These are phyloP conservation scores for Lypha dubia DNA, from an alignment of 2,888 invertebrate genomes.

Conservation along the genomic window DNA sequence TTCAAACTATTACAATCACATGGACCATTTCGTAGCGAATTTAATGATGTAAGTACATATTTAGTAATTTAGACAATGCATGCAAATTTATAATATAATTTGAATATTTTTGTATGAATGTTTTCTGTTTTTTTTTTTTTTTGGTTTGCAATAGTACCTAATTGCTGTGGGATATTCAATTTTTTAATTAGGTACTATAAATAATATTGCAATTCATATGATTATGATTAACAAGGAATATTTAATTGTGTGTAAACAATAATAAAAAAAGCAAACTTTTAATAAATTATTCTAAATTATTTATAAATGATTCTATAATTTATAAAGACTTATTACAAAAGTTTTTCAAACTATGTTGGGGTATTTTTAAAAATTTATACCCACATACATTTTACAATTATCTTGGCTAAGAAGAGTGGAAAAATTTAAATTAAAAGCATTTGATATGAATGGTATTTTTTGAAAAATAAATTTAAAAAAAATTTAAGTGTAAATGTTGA, in stretches of 20 bases:
- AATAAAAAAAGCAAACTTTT: background rate
- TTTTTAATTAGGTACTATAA: background rate
- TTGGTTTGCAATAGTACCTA: constrained; percentile 15
- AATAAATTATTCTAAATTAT: background rate
- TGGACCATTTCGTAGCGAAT: constrained; percentile 86
- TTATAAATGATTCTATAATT: too few species aligned
- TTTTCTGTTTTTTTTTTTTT: background rate
- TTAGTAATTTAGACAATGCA: constrained; percentile 11
- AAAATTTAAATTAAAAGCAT: too few species aligned
- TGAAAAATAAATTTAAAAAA: too few species aligned
- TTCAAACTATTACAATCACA: constrained; percentile 86
- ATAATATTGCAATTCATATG: constrained; percentile 18
- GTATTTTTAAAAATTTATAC: too few species aligned
- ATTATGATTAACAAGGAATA: background rate
- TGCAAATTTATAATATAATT: constrained; percentile 39
- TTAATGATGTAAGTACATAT: constrained; percentile 88
- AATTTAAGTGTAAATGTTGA: too few species aligned
- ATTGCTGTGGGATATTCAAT: constrained; percentile 18
- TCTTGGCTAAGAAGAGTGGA: too few species aligned
- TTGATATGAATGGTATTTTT: too few species aligned
- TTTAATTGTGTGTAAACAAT: background rate
- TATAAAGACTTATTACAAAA: too few species aligned
- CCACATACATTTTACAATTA: too few species aligned
- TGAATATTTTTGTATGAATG: background rate
- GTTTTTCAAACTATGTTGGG: too few species aligned